A percentile compares a stretch with the other conserved stretches of the same genome.
These are phyloP conservation scores for Chelidonichthys spinosus DNA, from an alignment of 2,797 vertebrate species.

Conservation along the genomic window DNA sequence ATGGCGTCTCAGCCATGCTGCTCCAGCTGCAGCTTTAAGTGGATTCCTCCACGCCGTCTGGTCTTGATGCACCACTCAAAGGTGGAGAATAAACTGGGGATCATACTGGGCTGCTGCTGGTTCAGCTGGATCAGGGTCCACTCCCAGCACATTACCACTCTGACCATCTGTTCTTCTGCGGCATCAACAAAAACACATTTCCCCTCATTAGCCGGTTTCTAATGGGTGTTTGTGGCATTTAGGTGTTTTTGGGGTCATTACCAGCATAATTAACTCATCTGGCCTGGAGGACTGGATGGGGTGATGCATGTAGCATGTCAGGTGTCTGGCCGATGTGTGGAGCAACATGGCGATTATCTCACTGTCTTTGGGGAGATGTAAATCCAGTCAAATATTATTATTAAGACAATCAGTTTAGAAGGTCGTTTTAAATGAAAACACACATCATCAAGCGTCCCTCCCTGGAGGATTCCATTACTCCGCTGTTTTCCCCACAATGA, in stretches of 20 bases:
- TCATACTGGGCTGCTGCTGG: constrained; percentile 31
- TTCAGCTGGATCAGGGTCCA: constrained; percentile 19
- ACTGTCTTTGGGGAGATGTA: constrained; percentile 38
- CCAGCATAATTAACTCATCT: constrained; percentile 46
- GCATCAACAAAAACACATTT: constrained; percentile 26
- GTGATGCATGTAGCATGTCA: constrained; percentile 19
- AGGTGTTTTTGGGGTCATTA: constrained; percentile 44
- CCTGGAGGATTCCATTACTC: constrained; percentile 47
- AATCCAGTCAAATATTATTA: constrained; percentile 40
- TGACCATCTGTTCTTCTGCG: constrained; percentile 47
- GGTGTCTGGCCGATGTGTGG: constrained; percentile 1
- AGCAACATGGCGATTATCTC: constrained; percentile 49
- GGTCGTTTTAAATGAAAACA: constrained; percentile 10
- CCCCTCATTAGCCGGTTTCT: constrained; percentile 12
- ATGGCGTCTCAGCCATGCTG: not conserved
- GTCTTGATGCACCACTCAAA: constrained; percentile 43
- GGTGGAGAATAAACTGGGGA: constrained; percentile 34
- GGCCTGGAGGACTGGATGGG: constrained; percentile 16
- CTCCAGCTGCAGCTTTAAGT: constrained; percentile 44
- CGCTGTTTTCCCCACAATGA: constrained; percentile 48
- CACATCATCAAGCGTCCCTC: constrained; percentile 19
- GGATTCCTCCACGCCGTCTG: constrained; percentile 43
- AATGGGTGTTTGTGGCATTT: constrained; percentile 20
- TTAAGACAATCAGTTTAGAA: constrained; percentile 30
- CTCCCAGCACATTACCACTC: constrained; percentile 17